Percentiles rank a stretch among this genome's conserved stretches.
Evolutionary conservation across 2,113 vertebrate genomes (phyloP).

Genomic region (Meriones unguiculatus): DNA sequence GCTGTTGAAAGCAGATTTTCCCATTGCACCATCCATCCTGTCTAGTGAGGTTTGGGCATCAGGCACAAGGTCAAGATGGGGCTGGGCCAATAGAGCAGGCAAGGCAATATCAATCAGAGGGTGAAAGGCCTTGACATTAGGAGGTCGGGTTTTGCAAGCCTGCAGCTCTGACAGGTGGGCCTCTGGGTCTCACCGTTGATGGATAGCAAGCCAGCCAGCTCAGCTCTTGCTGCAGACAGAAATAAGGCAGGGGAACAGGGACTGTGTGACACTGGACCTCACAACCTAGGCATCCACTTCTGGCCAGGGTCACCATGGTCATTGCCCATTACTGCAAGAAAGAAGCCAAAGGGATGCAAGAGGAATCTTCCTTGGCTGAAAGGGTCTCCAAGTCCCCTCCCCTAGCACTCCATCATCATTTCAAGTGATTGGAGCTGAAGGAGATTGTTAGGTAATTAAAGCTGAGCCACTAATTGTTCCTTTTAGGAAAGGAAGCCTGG

Average conservation of each 20-base stretch:
- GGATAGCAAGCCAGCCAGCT: neutral
- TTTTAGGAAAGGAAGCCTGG: constrained; percentile 38
- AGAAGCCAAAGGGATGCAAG: neutral
- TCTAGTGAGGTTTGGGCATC: neutral
- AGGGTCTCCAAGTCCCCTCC: constrained; percentile 32
- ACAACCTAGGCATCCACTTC: neutral
- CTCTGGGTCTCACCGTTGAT: neutral
- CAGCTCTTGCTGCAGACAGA: neutral
- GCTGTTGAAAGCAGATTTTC: neutral
- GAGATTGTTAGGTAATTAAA: constrained; percentile 78
- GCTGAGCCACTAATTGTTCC: constrained; percentile 74
- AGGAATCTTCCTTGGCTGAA: neutral
- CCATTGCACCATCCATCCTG: neutral
- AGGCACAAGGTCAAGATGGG: neutral
- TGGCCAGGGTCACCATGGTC: neutral
- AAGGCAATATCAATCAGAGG: neutral
- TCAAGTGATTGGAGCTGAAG: constrained; percentile 76
- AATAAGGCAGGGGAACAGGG: neutral
- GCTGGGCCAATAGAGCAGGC: neutral
- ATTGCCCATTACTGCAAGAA: neutral
- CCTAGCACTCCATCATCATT: constrained; percentile 56
- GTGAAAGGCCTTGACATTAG: neutral
- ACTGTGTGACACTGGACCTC: neutral
- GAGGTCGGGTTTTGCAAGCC: neutral
- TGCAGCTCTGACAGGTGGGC: neutral